These are phyloP conservation scores for Clostera curtula DNA, from an alignment of 2,888 invertebrate species.

Conservation along the genomic window DNA sequence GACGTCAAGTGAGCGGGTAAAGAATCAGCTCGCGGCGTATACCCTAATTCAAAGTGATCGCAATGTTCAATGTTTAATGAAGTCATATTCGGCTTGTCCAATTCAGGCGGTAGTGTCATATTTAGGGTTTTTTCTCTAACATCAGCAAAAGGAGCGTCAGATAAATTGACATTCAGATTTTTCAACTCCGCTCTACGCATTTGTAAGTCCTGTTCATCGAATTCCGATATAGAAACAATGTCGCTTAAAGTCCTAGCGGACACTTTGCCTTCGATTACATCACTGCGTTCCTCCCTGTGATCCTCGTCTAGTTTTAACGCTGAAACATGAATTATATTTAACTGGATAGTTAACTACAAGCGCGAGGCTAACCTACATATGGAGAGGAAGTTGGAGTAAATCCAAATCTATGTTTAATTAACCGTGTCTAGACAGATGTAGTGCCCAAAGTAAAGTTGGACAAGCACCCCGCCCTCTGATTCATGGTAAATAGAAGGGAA, in stretches of 20 bases:
- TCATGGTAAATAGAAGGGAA: constrained; percentile 11
- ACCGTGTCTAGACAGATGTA: constrained; percentile 26
- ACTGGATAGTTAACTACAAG: constrained; percentile 15
- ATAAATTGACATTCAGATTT: constrained; percentile 40
- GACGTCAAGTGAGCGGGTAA: constrained; percentile 57
- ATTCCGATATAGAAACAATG: constrained; percentile 82
- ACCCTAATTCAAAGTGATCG: constrained; percentile 44
- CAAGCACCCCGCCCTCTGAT: constrained; percentile 12
- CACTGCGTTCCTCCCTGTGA: constrained; percentile 61
- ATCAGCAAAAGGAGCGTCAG: constrained; percentile 31
- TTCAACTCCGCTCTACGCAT: constrained; percentile 67
- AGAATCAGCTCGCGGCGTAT: constrained; percentile 55
- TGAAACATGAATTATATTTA: constrained; percentile 36
- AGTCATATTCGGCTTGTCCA: constrained; percentile 48
- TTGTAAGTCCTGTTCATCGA: constrained; percentile 78
- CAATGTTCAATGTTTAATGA: constrained; percentile 49
- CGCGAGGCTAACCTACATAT: constrained; percentile 29
- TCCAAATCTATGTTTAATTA: constrained; percentile 33
- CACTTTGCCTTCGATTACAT: constrained; percentile 67
- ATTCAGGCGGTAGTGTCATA: constrained; percentile 50
- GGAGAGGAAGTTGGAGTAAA: constrained; percentile 34
- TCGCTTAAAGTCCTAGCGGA: constrained; percentile 83
- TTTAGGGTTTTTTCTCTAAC: constrained; percentile 37
- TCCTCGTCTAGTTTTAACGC: constrained; percentile 76
- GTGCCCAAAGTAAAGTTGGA: constrained; percentile 16